Evolutionary conservation across 2,888 invertebrate species (phyloP).

Genomic region (Cephalotes varians): DNA sequence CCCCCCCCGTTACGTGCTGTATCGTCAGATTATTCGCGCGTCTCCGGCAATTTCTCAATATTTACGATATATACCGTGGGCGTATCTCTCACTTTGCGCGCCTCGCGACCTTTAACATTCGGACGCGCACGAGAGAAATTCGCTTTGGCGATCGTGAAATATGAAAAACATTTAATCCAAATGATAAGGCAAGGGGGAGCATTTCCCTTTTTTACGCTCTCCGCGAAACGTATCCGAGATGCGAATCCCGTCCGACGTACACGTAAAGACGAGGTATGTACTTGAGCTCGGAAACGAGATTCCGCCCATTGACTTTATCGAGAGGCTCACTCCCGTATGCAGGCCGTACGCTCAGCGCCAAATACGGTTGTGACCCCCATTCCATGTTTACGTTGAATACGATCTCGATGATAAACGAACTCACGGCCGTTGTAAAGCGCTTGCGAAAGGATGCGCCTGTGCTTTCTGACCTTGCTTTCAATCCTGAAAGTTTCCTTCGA

Average conservation of each 20-base stretch:
- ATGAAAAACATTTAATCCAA: constrained; percentile 10
- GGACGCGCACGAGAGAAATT: not conserved
- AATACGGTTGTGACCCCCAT: not conserved
- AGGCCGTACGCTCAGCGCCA: not conserved
- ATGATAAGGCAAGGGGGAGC: not conserved
- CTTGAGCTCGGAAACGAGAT: constrained; percentile 12
- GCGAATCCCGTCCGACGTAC: constrained; percentile 2
- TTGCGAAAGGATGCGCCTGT: not conserved
- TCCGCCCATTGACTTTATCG: constrained; percentile 38
- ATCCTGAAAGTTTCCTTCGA: not conserved
- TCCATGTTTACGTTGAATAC: constrained; percentile 29
- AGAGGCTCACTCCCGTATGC: constrained; percentile 17
- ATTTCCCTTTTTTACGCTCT: not conserved
- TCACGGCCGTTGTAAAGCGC: not conserved
- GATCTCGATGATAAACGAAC: constrained; percentile 29
- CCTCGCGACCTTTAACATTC: constrained; percentile 21
- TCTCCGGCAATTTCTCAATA: constrained; percentile 11
- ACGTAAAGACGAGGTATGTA: constrained; percentile 18
- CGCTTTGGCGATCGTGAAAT: not conserved
- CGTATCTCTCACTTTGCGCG: constrained; percentile 19
- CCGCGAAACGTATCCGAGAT: not conserved
- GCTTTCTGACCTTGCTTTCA: not conserved
- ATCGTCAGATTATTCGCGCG: constrained; percentile 11
- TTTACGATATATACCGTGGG: not conserved
- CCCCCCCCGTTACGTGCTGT: not conserved